Evolutionary conservation across 2,113 vertebrate genomes (phyloP).

Genomic region (Bujurquina vittata): DNA sequence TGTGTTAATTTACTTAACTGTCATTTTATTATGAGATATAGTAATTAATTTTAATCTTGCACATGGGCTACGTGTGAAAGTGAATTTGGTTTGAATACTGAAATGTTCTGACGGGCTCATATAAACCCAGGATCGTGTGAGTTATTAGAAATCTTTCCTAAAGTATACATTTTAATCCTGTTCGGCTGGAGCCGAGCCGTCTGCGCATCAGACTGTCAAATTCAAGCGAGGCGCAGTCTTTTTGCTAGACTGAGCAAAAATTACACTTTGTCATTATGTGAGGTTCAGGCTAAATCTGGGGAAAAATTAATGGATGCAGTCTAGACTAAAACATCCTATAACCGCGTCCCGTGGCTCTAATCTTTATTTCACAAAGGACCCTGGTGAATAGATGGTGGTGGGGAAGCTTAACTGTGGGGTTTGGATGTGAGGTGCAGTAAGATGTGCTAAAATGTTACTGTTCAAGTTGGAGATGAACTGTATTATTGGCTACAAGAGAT

Average conservation of each 20-base stretch:
- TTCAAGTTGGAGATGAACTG: too few relatives aligned
- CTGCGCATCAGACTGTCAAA: conserved; percentile 12
- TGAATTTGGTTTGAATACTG: conserved; percentile 33
- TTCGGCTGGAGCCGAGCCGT: neutral
- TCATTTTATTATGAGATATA: too few relatives aligned
- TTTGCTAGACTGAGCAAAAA: conserved; percentile 17
- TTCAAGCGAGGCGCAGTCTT: conserved; percentile 14
- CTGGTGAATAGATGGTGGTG: neutral
- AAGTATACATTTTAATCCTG: neutral
- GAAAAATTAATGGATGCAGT: neutral
- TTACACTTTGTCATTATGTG: conserved; percentile 8
- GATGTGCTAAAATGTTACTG: neutral
- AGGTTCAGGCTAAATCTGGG: neutral
- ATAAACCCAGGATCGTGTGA: conserved; percentile 21
- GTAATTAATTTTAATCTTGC: conserved; percentile 3
- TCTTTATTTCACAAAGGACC: neutral
- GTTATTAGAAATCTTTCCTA: conserved; percentile 17
- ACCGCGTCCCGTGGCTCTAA: neutral
- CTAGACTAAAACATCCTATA: neutral
- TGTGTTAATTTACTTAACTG: neutral
- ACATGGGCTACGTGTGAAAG: neutral
- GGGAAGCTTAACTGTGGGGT: neutral
- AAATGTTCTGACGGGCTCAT: conserved; percentile 14
- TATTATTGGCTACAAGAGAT: too few relatives aligned
- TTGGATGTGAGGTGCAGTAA: neutral